Conservation (phyloP, 2,113 vertebrate species). For the Camelus bactrianus region DNA sequence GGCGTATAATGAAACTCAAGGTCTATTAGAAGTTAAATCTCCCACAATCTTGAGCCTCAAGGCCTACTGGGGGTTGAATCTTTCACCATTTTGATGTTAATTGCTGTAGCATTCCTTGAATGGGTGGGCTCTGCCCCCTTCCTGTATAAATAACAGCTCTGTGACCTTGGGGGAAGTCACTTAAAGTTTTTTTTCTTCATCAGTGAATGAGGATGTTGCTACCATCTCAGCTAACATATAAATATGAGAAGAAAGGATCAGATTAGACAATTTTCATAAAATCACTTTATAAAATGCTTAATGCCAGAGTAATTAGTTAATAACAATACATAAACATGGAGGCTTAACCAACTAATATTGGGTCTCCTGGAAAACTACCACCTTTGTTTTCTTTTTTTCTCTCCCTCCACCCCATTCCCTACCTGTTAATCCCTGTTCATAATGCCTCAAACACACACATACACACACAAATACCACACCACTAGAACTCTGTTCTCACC, state of each 20-base stretch:
- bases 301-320: neutral
- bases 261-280: neutral
- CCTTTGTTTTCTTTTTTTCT: slow-evolving; percentile 30
- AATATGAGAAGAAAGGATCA: neutral
- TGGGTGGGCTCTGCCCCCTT: no score
- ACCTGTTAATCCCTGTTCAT: neutral
- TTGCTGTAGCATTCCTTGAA: no score
- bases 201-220: neutral
- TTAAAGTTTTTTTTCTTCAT: neutral
- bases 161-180: neutral
- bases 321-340: neutral
- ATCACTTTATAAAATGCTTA: neutral
- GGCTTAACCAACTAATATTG: neutral
- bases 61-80: no score
- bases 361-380: neutral
- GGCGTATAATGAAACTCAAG: no score
- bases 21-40: no score
- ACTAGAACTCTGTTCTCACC: neutral
- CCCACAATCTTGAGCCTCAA: no score
- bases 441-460: neutral
- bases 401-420: neutral
- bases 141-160: neutral
- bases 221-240: neutral
- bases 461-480: neutral
- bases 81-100: no score